Conservation (phyloP, 2,797 vertebrate genomes). For the Poeciliopsis turneri region DNA sequence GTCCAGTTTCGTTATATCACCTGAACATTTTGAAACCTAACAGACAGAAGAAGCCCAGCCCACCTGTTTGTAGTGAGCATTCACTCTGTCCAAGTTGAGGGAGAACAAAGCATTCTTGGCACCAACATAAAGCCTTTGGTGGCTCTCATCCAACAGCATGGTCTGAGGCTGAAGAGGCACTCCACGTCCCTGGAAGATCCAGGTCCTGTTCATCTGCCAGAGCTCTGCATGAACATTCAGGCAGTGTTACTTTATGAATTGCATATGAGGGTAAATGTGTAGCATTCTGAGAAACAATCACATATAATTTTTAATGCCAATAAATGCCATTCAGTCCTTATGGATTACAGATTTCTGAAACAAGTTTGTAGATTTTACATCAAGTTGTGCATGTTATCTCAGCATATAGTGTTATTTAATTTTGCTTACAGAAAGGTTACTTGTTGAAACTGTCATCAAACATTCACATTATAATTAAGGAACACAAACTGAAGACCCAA, state of each 20-base stretch:
- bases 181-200: slow-evolving; percentile 87
- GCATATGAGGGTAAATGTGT: not conserved
- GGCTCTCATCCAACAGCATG: slow-evolving; percentile 94
- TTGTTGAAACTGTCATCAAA: not conserved
- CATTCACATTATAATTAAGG: not conserved
- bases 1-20: slow-evolving; percentile 9
- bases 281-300: not conserved
- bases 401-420: not conserved
- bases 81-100: slow-evolving; percentile 90
- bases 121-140: slow-evolving; percentile 92
- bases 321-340: not conserved
- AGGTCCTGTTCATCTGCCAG: slow-evolving; percentile 93
- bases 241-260: slow-evolving; percentile 1
- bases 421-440: not conserved
- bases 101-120: slow-evolving; percentile 93
- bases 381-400: not conserved
- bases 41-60: slow-evolving; percentile 30
- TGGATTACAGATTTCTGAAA: not conserved
- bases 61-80: slow-evolving; percentile 90
- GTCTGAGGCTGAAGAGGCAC: slow-evolving; percentile 86
- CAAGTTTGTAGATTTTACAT: not conserved
- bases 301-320: not conserved
- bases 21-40: slow-evolving; percentile 28
- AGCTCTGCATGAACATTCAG: slow-evolving; percentile 83
- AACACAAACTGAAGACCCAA: not conserved